Conservation (phyloP, 2,888 invertebrate species). For the Melipona beecheii region DNA sequence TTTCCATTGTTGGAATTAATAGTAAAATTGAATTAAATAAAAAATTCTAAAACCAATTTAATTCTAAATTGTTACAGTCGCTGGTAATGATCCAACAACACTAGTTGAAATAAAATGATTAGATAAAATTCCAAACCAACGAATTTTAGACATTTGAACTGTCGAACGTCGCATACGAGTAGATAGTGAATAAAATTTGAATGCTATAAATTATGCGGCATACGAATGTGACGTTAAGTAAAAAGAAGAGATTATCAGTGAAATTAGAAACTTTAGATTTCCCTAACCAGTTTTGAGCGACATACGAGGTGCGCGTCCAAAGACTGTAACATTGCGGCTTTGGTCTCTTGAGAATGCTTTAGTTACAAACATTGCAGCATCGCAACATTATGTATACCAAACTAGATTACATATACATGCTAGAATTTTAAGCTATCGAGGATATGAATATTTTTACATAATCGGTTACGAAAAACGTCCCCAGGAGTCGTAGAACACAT, state of each 20-base stretch:
- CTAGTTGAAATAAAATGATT: not conserved
- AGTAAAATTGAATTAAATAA: no score
- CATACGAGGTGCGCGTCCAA: slow-evolving; percentile 58
- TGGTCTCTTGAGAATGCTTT: slow-evolving; percentile 44
- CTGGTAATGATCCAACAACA: no score
- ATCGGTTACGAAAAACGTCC: not conserved
- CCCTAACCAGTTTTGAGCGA: slow-evolving; percentile 53
- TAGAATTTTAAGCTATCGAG: not conserved
- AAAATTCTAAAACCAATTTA: no score
- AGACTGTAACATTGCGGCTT: slow-evolving; percentile 45
- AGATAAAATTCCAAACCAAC: not conserved
- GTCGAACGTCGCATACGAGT: not conserved
- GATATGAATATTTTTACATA: slow-evolving; percentile 1
- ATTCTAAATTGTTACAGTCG: no score
- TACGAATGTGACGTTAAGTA: not conserved
- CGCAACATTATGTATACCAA: not conserved
- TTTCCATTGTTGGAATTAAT: no score
- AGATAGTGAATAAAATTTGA: not conserved
- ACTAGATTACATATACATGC: not conserved
- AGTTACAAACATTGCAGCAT: slow-evolving; percentile 35
- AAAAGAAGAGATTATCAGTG: slow-evolving; percentile 49
- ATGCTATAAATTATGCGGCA: not conserved
- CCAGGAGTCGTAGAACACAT: not conserved
- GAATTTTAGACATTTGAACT: not conserved
- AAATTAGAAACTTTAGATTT: slow-evolving; percentile 67